Evolutionary conservation across 2,113 vertebrate species (phyloP), one percentile per base, ranked within the genome.

Genomic region (Eubucco bourcierii): DNA sequence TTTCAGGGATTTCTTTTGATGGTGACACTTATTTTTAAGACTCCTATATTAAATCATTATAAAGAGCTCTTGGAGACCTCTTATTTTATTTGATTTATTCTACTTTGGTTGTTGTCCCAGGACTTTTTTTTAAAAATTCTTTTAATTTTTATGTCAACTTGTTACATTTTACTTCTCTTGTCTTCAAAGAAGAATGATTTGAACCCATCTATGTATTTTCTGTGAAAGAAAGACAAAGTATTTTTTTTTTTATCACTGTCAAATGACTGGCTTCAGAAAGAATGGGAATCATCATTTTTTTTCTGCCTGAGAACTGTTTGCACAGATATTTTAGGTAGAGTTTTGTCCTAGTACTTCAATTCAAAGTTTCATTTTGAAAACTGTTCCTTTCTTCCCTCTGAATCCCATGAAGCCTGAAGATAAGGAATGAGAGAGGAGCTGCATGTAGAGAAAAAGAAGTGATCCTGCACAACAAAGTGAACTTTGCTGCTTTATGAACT

Each of bases 321-420:
- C 61, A 66, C 17, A 90, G 84, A 63, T 41, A n/a, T 83, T 95
- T 95, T 90, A 81, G 72, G 78, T 82, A 70, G 80, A 94, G 78
- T 94, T 91, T 88, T 92, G 55, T 91, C 68, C 77, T 83, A 76
- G 64, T 74, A 94, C 74, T 86, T 92, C 84, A 94, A 87, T 96
- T 93, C 60, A 53, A 27, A 84, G 74, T 86, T 96, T 93, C 64
- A 91, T 96, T 77, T 93, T 95, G 90, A 95, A 95, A 93, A 94
- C 65, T 73, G 27, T 94, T 95, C 74, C 37, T 95, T 96, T 65
- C 67, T 95, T 95, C 76, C 82, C 88, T 95, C 75, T 39, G 74
- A 94, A 96, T 96, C 90, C 95, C 94, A 96, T 88, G 94, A 95
- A 97, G 55, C 86, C 95, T 93, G 66, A 95, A 96, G 82, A 88